Percentiles rank a stretch among this genome's conserved stretches.
phyloP scores from a whole-genome alignment of 2,888 invertebrate genomes.

The Thelaira solivaga region DNA sequence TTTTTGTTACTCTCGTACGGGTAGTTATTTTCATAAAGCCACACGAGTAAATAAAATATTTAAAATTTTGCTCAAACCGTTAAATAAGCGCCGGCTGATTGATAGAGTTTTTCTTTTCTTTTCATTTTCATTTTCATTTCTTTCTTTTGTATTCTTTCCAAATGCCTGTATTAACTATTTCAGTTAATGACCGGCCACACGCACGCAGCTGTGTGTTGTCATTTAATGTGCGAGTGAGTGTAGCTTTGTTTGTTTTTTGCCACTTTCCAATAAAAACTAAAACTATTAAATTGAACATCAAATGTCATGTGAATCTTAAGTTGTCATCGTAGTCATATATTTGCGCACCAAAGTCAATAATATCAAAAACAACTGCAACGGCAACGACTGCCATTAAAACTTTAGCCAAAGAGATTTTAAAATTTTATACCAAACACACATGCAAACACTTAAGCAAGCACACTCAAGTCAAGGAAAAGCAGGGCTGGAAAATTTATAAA shows the following conservation, averaged over 20 bases:
- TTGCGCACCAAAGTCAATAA: constrained; percentile 5
- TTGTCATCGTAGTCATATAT: constrained; percentile 51
- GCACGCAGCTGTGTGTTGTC: constrained; percentile 50
- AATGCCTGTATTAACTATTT: background rate
- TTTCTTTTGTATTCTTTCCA: background rate
- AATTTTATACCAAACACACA: background rate
- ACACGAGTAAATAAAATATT: background rate
- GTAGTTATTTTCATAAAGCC: background rate
- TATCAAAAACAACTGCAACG: background rate
- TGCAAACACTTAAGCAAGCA: background rate
- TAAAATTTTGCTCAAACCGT: too few species aligned
- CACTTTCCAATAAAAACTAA: constrained; percentile 47
- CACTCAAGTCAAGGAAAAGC: background rate
- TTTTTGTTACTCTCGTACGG: too few species aligned
- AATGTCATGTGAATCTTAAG: constrained; percentile 57
- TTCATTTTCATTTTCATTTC: background rate
- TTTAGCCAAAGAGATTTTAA: constrained; percentile 4
- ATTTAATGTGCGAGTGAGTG: constrained; percentile 13
- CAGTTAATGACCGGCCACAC: constrained; percentile 43
- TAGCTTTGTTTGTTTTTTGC: constrained; percentile 8
- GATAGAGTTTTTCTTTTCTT: background rate
- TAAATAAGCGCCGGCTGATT: too few species aligned
- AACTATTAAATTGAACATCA: constrained; percentile 57
- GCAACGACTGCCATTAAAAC: background rate
- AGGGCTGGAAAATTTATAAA: background rate